phyloP scores from a whole-genome alignment of 2,797 vertebrate species.

The Liparis tanakae region DNA sequence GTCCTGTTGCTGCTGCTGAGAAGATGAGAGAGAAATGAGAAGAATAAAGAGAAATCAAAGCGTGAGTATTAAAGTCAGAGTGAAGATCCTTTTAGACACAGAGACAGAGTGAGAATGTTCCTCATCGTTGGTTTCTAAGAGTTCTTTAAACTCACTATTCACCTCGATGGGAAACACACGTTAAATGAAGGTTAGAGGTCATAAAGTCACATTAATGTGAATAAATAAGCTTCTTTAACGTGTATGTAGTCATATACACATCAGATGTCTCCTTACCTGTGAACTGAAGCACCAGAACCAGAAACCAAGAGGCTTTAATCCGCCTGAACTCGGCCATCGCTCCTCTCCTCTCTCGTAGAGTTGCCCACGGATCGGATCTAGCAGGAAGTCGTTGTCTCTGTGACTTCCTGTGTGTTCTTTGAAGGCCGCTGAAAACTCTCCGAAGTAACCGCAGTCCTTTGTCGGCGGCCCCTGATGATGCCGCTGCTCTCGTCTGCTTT shows the following conservation, averaged over 20 bases:
- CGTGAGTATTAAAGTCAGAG: neutral
- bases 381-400: no score
- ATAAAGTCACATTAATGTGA: neutral
- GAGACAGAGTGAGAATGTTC: no score
- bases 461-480: no score
- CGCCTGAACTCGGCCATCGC: neutral
- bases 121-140: no score
- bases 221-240: neutral
- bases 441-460: no score
- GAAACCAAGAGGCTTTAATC: slow-evolving; percentile 5
- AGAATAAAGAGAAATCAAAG: neutral
- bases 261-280: slow-evolving; percentile 16
- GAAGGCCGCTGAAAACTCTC: no score
- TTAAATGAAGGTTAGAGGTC: neutral
- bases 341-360: no score
- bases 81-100: no score
- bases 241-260: neutral
- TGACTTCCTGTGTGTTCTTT: no score
- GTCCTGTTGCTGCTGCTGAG: neutral
- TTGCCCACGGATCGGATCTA: no score
- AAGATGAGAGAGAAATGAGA: neutral
- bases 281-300: slow-evolving; percentile 1
- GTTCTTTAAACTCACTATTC: neutral
- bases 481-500: no score
- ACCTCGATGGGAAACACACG: neutral